Conservation (phyloP, 1,140 invertebrate species). For the Nasonia vitripennis region DNA sequence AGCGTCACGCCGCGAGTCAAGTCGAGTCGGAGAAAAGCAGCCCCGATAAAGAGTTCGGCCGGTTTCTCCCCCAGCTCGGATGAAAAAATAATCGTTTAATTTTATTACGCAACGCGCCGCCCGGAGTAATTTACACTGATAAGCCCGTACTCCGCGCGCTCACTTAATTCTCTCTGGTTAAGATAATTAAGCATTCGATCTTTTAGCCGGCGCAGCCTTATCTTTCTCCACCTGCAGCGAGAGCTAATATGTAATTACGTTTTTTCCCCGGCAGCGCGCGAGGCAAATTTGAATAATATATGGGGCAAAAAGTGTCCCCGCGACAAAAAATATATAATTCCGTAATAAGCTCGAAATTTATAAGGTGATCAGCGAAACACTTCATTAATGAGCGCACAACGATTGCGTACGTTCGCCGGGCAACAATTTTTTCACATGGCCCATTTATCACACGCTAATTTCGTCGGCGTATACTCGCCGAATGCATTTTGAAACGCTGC, state of each 20-base stretch:
- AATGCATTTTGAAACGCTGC: neutral
- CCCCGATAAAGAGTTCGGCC: neutral
- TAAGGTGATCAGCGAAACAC: conserved; percentile 29
- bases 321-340: conserved; percentile 22
- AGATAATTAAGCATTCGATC: conserved; percentile 33
- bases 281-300: too few species aligned
- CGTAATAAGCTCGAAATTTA: conserved; percentile 25
- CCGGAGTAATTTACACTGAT: conserved; percentile 27
- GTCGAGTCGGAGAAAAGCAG: neutral
- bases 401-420: neutral
- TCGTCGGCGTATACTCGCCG: neutral
- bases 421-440: conserved; percentile 10
- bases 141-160: conserved; percentile 8
- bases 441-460: neutral
- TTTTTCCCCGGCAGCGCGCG: neutral
- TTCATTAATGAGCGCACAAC: conserved; percentile 20
- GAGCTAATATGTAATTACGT: conserved; percentile 27
- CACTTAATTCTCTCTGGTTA: neutral
- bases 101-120: conserved; percentile 17
- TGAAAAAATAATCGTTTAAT: conserved; percentile 31
- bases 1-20: too few species aligned
- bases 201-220: conserved; percentile 3
- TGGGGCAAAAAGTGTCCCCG: neutral
- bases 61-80: neutral
- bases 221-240: neutral